Evolutionary conservation across 2,888 invertebrate species (phyloP).

Genomic region (Morpho achilles): DNA sequence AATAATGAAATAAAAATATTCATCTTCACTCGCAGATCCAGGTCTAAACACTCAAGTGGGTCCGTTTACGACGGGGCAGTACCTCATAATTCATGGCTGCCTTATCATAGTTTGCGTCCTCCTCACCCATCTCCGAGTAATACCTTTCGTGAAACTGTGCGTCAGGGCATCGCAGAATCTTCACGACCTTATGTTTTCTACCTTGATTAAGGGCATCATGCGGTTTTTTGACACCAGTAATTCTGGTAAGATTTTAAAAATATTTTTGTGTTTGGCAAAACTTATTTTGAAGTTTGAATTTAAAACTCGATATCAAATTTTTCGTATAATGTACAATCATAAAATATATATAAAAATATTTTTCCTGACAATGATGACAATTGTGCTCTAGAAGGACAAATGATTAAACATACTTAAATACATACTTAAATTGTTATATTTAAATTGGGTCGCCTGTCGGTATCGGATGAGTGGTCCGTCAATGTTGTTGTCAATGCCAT

Average conservation of each 20-base stretch:
- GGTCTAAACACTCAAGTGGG: constrained; percentile 59
- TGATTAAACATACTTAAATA: too few species aligned
- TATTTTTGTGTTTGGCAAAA: too few species aligned
- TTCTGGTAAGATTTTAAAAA: constrained; percentile 54
- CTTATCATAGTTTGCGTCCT: constrained; percentile 74
- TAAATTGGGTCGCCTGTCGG: too few species aligned
- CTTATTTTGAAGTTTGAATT: too few species aligned
- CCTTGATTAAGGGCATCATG: constrained; percentile 70
- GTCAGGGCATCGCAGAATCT: constrained; percentile 83
- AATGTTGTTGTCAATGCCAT: too few species aligned
- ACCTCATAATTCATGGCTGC: constrained; percentile 81
- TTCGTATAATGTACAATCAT: too few species aligned
- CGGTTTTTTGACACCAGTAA: constrained; percentile 92
- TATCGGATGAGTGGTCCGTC: too few species aligned
- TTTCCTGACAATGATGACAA: too few species aligned
- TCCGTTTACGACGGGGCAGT: constrained; percentile 62
- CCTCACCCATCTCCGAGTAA: constrained; percentile 79
- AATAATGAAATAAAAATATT: background rate
- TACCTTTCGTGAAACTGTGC: constrained; percentile 82
- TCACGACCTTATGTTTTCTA: constrained; percentile 85
- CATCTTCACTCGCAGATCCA: constrained; percentile 54
- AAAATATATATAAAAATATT: too few species aligned
- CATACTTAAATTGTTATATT: too few species aligned
- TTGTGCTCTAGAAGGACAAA: too few species aligned
- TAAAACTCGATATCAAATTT: too few species aligned